Evolutionary conservation across 1,140 invertebrate genomes (phyloP), one percentile per base, ranked within the genome.

Genomic region (Drosophila rhopaloa): DNA sequence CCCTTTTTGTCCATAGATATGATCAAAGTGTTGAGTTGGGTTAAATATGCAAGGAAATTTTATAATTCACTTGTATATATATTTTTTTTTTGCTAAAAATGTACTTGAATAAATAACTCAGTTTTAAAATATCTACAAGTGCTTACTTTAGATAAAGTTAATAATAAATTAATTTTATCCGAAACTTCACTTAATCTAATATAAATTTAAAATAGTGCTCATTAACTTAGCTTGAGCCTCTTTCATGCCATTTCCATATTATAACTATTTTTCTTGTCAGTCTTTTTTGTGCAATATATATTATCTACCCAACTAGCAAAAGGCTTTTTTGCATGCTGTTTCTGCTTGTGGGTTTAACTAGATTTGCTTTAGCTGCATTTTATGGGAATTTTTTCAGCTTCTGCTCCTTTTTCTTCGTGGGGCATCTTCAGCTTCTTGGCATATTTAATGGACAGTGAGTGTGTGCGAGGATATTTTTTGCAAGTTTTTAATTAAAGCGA

Each of bases 401-500:
- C 29, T 46, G 48, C 24, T 44, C 5, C 47, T 47, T 62, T 63
- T 57, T 37, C 32, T 57, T 70, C 14, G 14, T 57, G 65, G 27
- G 11, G 51, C 43, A 70, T 70, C 63, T 71, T 70, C 38, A 51
- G 60, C 16, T 70, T 79, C 58, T 72, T 79, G 75, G 79, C 62
- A 88, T 73, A 89, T 83, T 88, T 88, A 80, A 89, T 77, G 76
- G 76, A 70, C 74, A 86, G 63, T 65, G 62, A 48, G 43, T 57
- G 47, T 53, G 43, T 40, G 57, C 16, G 37, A 35, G 59, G 40
- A 55, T 67, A 54, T 58, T 86, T 85, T 81, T 76, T 73, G 59
- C 77, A 89, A 83, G 84, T 89, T 88, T 88, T 88, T 89, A 88
- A 89, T 88, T 83, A 88, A 88, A 82, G 83, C 83, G 76, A 88